Base-by-base conservation (phyloP, 2,888 invertebrate species). In the Euproctis similis region DNA sequence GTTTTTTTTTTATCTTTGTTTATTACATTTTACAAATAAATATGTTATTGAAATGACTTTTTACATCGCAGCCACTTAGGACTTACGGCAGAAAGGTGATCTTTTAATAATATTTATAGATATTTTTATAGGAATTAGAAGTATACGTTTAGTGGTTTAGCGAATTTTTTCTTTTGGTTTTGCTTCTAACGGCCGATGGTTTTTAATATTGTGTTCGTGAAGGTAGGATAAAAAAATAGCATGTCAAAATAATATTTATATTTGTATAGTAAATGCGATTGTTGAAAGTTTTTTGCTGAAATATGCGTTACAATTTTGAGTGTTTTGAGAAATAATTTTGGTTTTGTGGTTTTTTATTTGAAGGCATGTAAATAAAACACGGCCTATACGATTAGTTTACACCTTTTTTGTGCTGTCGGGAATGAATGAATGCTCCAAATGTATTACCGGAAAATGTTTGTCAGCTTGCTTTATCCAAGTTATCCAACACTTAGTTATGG, bases 1-100 rank as follows among this genome's bases (percentile, higher is more conserved):
- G n/a, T n/a, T n/a, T n/a, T n/a, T n/a, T n/a, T n/a, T n/a, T n/a
- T 9, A 28, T 18, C 34, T 30, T 39, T 39, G 28, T 39, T 36
- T 46, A 31, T 37, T 32, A 7, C 26, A 30, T 17, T 38, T 33
- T 37, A 34, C 26, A 43, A 52, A 26, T 50, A 47, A 48, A 51
- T 37, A 34, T 55, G 42, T 50, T 60, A 51, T 61, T 46, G 49
- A 52, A 50, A 54, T 58, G 56, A 65, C 64, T 75, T 78, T 76
- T 75, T 78, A 66, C 77, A 73, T 71, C 59, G 82, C 82, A 82
- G 82, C 82, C 80, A 53, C 66, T 80, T 76, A 78, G 82, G 82
- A 84, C 72, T 39, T 78, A 81, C 71, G 70, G 74, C 64, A 76
- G 77, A 59, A 82, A 84, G 82, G 82, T 75, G 74, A 73, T 42